Conservation (phyloP, 2,888 invertebrate species). For the Romanomermis culicivorax region DNA sequence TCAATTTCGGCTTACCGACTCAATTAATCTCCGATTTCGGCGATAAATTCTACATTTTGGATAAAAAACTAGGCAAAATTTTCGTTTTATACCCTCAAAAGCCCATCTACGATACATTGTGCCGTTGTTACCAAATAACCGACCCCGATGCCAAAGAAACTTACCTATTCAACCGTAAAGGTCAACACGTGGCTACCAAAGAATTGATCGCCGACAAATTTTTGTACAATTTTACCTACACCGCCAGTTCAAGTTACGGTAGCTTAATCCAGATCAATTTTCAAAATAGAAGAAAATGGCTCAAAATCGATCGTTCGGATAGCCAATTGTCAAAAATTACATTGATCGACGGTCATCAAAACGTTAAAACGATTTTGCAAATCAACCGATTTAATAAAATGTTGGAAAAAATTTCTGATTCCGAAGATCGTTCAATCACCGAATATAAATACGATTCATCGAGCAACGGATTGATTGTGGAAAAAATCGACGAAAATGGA, state of each 20-base stretch:
- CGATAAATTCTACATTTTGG: conserved; percentile 82
- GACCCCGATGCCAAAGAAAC: conserved; percentile 69
- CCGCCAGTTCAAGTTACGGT: conserved; percentile 84
- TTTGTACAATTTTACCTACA: conserved; percentile 82
- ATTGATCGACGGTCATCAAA: conserved; percentile 28
- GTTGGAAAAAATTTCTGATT: conserved; percentile 14
- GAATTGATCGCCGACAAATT: conserved; percentile 69
- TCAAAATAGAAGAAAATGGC: conserved; percentile 62
- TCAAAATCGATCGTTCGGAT: conserved; percentile 29
- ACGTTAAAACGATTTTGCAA: conserved; percentile 24
- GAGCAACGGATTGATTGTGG: not conserved
- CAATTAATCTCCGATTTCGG: conserved; percentile 53
- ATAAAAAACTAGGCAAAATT: conserved; percentile 47
- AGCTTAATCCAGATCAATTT: conserved; percentile 78
- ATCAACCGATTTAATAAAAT: conserved; percentile 25
- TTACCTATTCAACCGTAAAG: conserved; percentile 42
- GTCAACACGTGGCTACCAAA: conserved; percentile 58
- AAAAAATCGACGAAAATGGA: not conserved
- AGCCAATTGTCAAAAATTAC: not conserved
- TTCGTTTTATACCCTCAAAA: conserved; percentile 3
- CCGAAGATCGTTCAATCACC: conserved; percentile 1
- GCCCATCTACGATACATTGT: conserved; percentile 40
- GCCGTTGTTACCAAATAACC: conserved; percentile 73
- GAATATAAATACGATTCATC: not conserved
- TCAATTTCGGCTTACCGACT: conserved; percentile 17